Conservation (phyloP, 1,140 invertebrate species). For the Mactra quadrangularis region DNA sequence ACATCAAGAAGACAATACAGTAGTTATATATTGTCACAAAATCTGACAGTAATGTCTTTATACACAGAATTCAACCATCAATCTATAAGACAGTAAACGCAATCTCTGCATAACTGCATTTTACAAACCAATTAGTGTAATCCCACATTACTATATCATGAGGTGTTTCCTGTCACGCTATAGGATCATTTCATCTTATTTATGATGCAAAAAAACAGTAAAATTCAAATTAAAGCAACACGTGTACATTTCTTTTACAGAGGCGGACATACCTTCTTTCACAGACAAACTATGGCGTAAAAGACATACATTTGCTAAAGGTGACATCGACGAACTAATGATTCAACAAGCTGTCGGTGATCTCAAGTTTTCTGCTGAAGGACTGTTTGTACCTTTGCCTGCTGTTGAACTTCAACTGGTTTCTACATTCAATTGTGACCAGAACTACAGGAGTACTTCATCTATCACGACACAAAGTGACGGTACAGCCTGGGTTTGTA, state of each 20-base stretch:
- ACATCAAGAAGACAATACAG: too few species aligned
- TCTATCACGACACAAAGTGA: slow-evolving; percentile 43
- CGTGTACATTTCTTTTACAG: slow-evolving; percentile 30
- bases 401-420: slow-evolving; percentile 54
- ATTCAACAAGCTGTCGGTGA: slow-evolving; percentile 37
- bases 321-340: slow-evolving; percentile 35
- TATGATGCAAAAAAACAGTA: too few species aligned
- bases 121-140: too few species aligned
- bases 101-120: too few species aligned
- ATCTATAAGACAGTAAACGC: too few species aligned
- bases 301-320: slow-evolving; percentile 19
- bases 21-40: too few species aligned
- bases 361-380: slow-evolving; percentile 49
- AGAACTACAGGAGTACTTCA: slow-evolving; percentile 33
- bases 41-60: too few species aligned
- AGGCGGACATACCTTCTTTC: slow-evolving; percentile 50
- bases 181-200: too few species aligned
- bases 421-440: slow-evolving; percentile 49
- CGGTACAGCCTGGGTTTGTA: slow-evolving; percentile 51
- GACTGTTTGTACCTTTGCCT: slow-evolving; percentile 51
- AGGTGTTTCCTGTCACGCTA: too few species aligned
- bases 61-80: too few species aligned
- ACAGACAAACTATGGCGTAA: slow-evolving; percentile 52
- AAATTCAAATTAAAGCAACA: too few species aligned
- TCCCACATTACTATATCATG: too few species aligned